Base-by-base conservation (phyloP, 1,140 invertebrate genomes). In the Amphibalanus amphitrite region DNA sequence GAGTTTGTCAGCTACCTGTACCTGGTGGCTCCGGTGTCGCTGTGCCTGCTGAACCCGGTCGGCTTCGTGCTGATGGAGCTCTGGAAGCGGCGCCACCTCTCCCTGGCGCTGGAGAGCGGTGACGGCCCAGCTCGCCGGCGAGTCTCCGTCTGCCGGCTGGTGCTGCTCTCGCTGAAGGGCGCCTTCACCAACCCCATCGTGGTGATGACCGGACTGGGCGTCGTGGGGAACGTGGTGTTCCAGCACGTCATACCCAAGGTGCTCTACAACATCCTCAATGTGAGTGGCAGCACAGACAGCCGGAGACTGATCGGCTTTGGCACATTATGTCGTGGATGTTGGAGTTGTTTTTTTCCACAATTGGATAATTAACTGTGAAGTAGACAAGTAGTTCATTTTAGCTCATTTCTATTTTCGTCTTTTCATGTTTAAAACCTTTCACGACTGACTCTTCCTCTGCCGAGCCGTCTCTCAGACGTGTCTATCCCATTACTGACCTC, bases 1-100 rank as follows among this genome's bases (percentile, higher is more conserved):
- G 91, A 95, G 77, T 97, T 92, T 84, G 84, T 92, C 0, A 85
- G 87, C 1, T 97, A 97, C 80, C 81, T 98, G 13, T 98, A 97
- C 79, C 81, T 98, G 15, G 87, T 97, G 84, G 93, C 93, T 29
- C 95, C 95, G 3, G 93, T 97, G 80, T 95, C 92, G 69, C 80
- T 98, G 40, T 88, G 92, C 1, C 88, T 97, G 73, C 82, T 98
- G 26, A 98, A 98, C 82, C 94, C 95, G 0, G 85, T 97, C 75
- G 92, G 91, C 38, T 93, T 97, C 80, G 81, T 93, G 1, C 80
- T 97, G 65, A 86, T 98, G 85, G 95, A 98, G 82, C 87, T 96
- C 40, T 85, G 88, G 30, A 91, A 92, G 80, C 82, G 84, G 75
- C 78, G 78, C 77, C 71, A 84, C 73, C n/a, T 67, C 3, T 67